These are phyloP conservation scores for Cantharis lateralis DNA, from an alignment of 2,888 invertebrate genomes.

Conservation along the genomic window DNA sequence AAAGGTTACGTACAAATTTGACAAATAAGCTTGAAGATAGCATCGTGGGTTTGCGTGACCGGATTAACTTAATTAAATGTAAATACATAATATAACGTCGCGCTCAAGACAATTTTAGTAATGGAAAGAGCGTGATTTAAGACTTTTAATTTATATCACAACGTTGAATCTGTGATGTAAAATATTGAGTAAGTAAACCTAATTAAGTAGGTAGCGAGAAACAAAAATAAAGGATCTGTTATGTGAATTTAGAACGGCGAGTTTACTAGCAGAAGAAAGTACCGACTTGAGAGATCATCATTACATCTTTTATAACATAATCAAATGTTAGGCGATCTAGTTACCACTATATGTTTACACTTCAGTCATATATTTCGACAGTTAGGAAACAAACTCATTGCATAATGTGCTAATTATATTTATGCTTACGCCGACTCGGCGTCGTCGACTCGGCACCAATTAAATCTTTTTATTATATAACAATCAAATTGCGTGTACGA, in stretches of 20 bases:
- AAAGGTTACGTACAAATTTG: not conserved
- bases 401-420: no score
- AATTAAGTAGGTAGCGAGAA: not conserved
- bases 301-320: not conserved
- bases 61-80: not conserved
- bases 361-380: not conserved
- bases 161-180: not conserved
- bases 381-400: not conserved
- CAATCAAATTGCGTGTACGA: no score
- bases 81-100: not conserved
- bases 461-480: no score
- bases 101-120: not conserved
- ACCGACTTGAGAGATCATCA: not conserved
- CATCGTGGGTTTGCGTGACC: not conserved
- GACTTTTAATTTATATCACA: not conserved
- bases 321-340: not conserved
- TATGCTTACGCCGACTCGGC: no score
- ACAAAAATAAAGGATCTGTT: not conserved
- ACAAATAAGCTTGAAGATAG: not conserved
- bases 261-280: not conserved
- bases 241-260: not conserved
- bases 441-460: no score
- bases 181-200: not conserved
- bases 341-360: not conserved
- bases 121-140: not conserved